Percentiles rank a stretch among this genome's conserved stretches.
These are phyloP conservation scores for Allolobophora icterica DNA, from an alignment of 2,888 invertebrate genomes.

Conservation along the genomic window DNA sequence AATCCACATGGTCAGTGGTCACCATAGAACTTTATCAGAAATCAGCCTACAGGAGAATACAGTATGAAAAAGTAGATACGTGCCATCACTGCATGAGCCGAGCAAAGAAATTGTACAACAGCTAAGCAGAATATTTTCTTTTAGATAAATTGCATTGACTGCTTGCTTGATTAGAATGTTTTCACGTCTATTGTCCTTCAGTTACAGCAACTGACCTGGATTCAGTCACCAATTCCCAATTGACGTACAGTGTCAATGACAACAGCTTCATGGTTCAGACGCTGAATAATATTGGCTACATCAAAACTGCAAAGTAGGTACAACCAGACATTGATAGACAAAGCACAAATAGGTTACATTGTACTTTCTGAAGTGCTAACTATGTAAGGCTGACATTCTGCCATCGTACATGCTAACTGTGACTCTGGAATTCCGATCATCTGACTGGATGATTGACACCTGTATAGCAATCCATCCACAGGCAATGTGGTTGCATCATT, in stretches of 20 bases:
- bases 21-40: neutral
- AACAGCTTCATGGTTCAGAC: constrained; percentile 58
- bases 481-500: too few species aligned
- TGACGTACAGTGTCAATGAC: constrained; percentile 58
- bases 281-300: constrained; percentile 55
- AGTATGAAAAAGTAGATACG: too few species aligned
- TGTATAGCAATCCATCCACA: too few species aligned
- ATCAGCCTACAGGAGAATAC: too few species aligned
- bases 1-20: neutral
- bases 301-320: constrained; percentile 51
- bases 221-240: constrained; percentile 80
- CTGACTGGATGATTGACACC: too few species aligned
- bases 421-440: too few species aligned
- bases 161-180: neutral
- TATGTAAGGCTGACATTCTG: too few species aligned
- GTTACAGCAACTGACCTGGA: constrained; percentile 93
- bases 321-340: neutral
- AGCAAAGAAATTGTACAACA: too few species aligned
- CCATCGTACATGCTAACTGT: too few species aligned
- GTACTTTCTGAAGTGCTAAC: too few species aligned
- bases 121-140: too few species aligned
- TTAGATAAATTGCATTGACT: neutral
- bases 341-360: too few species aligned
- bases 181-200: constrained; percentile 46
- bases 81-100: neutral